Percentiles rank a stretch among this genome's conserved stretches.
Conservation (phyloP, 2,888 invertebrate species). For the Erebia palarica region DNA sequence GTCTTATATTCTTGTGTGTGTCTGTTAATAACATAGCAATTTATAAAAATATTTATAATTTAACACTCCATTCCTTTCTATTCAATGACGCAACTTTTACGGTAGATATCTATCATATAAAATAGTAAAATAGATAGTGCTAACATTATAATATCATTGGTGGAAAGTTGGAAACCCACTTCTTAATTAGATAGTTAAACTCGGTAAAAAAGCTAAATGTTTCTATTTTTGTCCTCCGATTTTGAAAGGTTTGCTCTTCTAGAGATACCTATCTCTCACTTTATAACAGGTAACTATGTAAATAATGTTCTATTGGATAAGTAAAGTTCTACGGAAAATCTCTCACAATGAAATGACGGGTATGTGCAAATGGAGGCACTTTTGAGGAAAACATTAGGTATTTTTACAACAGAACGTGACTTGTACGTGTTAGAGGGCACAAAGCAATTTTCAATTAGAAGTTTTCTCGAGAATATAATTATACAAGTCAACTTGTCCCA, state of each 20-base stretch:
- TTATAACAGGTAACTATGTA: constrained; percentile 34
- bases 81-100: too few relatives aligned
- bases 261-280: not conserved
- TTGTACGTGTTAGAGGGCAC: constrained; percentile 40
- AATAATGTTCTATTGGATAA: constrained; percentile 30
- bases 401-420: constrained; percentile 44
- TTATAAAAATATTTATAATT: too few relatives aligned
- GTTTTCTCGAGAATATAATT: constrained; percentile 43
- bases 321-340: constrained; percentile 35
- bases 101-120: too few relatives aligned
- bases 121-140: too few relatives aligned
- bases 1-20: too few relatives aligned
- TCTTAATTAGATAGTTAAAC: too few relatives aligned
- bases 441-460: constrained; percentile 45
- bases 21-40: too few relatives aligned
- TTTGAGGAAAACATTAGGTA: constrained; percentile 39
- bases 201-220: not conserved
- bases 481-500: constrained; percentile 7
- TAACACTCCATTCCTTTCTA: too few relatives aligned
- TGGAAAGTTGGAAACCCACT: too few relatives aligned
- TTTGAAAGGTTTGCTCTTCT: not conserved
- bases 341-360: constrained; percentile 30
- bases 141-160: too few relatives aligned
- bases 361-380: constrained; percentile 37
- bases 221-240: not conserved